These are phyloP conservation scores for Poecilus cupreus DNA, from an alignment of 2,888 invertebrate genomes.

Conservation along the genomic window DNA sequence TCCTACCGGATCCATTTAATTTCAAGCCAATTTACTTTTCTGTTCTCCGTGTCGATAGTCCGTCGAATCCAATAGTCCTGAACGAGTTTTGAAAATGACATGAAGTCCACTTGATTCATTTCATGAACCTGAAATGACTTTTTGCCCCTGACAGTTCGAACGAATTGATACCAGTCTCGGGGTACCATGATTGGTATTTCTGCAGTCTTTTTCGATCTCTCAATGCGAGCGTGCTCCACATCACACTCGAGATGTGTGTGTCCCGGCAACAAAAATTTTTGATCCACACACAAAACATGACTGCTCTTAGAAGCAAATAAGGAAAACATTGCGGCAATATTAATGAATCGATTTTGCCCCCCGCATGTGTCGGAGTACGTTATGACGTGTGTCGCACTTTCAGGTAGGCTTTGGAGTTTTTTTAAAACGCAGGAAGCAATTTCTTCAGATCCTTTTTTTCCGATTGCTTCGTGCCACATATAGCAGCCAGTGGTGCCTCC, in stretches of 20 bases:
- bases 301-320: slow-evolving; percentile 40
- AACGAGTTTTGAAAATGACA: no score
- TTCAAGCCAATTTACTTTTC: slow-evolving; percentile 60
- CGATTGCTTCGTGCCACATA: slow-evolving; percentile 61
- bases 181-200: slow-evolving; percentile 57
- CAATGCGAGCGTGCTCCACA: slow-evolving; percentile 61
- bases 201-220: slow-evolving; percentile 60
- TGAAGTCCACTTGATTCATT: no score
- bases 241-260: slow-evolving; percentile 63
- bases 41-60: no score
- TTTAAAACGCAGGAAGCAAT: slow-evolving; percentile 60
- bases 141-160: slow-evolving; percentile 60
- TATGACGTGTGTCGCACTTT: slow-evolving; percentile 56
- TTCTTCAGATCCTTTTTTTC: slow-evolving; percentile 51
- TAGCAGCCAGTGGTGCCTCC: slow-evolving; percentile 55
- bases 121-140: slow-evolving; percentile 56
- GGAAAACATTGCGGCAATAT: slow-evolving; percentile 62
- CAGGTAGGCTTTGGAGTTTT: slow-evolving; percentile 59
- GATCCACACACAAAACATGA: slow-evolving; percentile 58
- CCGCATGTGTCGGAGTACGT: slow-evolving; percentile 63
- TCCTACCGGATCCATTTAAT: slow-evolving; percentile 60
- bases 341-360: slow-evolving; percentile 63
- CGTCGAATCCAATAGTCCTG: no score
- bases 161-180: slow-evolving; percentile 60
- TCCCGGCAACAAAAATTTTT: slow-evolving; percentile 61